Evolutionary conservation across 1,140 invertebrate genomes (phyloP).

Genomic region (Drosophila tropicalis): DNA sequence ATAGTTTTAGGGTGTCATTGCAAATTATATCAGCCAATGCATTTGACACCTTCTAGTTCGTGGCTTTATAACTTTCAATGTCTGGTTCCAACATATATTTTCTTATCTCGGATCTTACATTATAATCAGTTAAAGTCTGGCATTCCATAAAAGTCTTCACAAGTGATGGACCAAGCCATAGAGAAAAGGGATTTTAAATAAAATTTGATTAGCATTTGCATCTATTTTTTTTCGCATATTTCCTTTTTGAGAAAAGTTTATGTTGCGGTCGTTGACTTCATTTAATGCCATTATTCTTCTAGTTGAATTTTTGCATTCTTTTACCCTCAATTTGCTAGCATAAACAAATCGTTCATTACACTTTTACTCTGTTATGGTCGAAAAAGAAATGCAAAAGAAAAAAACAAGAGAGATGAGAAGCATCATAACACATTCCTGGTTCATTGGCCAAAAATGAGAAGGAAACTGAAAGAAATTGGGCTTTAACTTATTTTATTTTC

Average conservation of each 20-base stretch:
- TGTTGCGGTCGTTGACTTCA: slow-evolving; percentile 3
- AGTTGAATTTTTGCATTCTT: slow-evolving; percentile 2
- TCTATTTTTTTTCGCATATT: neutral
- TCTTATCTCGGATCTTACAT: too few relatives aligned
- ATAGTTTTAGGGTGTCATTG: neutral
- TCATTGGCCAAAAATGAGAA: slow-evolving; percentile 47
- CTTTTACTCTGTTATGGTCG: slow-evolving; percentile 2
- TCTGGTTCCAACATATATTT: too few relatives aligned
- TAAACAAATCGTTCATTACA: slow-evolving; percentile 10
- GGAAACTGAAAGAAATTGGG: neutral
- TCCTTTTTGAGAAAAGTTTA: neutral
- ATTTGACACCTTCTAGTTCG: too few relatives aligned
- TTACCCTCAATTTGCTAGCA: neutral
- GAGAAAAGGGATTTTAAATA: too few relatives aligned
- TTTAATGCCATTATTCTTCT: neutral
- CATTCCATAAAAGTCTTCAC: too few relatives aligned
- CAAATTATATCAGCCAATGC: too few relatives aligned
- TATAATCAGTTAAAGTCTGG: too few relatives aligned
- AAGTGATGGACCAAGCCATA: too few relatives aligned
- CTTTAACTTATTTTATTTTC: slow-evolving; percentile 35
- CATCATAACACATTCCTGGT: slow-evolving; percentile 44
- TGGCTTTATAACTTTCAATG: too few relatives aligned
- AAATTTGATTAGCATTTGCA: slow-evolving; percentile 1
- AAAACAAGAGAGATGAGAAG: neutral
- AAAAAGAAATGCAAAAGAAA: neutral